Conservation (phyloP, 2,113 vertebrate genomes). For the Tylochromis polylepis region DNA sequence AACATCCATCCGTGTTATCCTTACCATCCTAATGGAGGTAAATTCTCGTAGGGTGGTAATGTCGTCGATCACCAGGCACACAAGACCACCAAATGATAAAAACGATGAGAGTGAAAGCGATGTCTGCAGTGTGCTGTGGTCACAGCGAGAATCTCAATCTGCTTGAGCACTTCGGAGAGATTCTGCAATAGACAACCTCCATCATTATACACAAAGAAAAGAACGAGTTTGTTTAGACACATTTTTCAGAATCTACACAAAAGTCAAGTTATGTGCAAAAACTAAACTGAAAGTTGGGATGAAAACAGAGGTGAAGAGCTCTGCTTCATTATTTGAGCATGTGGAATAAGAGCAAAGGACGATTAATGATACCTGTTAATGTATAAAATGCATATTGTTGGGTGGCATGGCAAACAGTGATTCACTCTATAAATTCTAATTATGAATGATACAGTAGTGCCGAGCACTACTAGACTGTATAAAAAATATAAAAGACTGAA, state of each 20-base stretch:
- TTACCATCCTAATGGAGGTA: neutral
- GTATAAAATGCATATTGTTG: neutral
- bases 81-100: neutral
- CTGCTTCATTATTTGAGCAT: neutral
- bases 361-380: neutral
- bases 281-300: neutral
- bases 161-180: neutral
- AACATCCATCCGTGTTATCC: conserved; percentile 35
- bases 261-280: neutral
- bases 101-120: neutral
- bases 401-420: neutral
- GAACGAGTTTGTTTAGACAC: neutral
- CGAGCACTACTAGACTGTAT: neutral
- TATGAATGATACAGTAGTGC: neutral
- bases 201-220: neutral
- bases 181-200: neutral
- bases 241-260: neutral
- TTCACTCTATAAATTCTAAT: neutral
- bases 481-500: neutral
- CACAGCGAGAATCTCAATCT: neutral
- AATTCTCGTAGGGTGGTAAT: neutral
- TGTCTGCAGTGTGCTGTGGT: neutral
- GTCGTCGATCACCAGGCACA: neutral
- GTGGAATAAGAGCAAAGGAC: neutral
- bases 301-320: neutral